A percentile compares a stretch with the other conserved stretches of the same genome.
These are phyloP conservation scores for Hippocampus comes DNA, from an alignment of 2,113 vertebrate species.

Conservation along the genomic window DNA sequence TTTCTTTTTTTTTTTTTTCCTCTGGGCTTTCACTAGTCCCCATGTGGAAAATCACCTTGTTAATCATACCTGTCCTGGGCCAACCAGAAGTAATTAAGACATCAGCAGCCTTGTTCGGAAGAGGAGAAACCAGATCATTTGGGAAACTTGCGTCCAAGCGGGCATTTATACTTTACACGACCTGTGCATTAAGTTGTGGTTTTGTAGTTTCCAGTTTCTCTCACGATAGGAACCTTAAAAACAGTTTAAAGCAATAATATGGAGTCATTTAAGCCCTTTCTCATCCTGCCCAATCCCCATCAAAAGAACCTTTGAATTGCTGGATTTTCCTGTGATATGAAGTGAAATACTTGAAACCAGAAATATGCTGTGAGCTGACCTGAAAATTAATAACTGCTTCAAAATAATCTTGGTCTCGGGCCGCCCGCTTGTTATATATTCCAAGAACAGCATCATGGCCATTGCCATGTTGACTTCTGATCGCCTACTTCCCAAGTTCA, in stretches of 20 bases:
- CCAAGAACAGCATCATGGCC: not conserved
- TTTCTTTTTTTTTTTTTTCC: constrained; percentile 44
- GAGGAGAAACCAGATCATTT: constrained; percentile 52
- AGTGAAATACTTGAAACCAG: not conserved
- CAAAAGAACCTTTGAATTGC: not conserved
- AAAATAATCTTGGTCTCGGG: not conserved
- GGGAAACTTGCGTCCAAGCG: constrained; percentile 34
- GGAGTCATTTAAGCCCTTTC: not conserved
- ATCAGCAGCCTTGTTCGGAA: constrained; percentile 27
- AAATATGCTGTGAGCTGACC: not conserved
- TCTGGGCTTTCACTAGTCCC: constrained; percentile 49
- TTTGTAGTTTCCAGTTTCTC: not conserved
- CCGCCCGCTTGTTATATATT: not conserved
- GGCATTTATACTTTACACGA: constrained; percentile 37
- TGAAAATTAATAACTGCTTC: not conserved
- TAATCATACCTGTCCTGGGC: constrained; percentile 61
- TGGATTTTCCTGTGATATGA: not conserved
- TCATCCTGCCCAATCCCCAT: not conserved
- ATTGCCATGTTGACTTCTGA: not conserved
- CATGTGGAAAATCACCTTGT: constrained; percentile 59
- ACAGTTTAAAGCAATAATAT: not conserved
- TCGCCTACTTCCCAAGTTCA: not conserved
- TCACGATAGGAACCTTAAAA: constrained; percentile 26
- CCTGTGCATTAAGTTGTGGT: constrained; percentile 32
- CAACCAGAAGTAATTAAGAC: constrained; percentile 61